Evolutionary conservation across 2,797 vertebrate species (phyloP).

Genomic region (Pithecia hirsuta): DNA sequence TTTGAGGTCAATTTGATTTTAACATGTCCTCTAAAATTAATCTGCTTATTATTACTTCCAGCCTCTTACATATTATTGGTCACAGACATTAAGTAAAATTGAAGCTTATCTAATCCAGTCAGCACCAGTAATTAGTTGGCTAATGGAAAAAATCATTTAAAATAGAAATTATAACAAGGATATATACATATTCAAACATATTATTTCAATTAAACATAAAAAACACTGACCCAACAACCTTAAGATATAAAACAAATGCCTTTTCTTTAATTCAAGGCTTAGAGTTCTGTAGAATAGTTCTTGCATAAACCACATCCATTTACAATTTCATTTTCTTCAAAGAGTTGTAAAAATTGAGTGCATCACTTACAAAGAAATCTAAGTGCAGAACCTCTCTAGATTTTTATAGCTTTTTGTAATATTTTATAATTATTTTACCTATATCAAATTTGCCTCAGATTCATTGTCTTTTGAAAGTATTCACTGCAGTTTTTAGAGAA

Average conservation of each 20-base stretch:
- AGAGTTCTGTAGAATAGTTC: not conserved
- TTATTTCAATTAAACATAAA: conserved; percentile 16
- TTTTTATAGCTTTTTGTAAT: not conserved
- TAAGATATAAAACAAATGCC: not conserved
- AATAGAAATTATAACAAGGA: not conserved
- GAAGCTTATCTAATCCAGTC: not conserved
- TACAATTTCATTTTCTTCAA: not conserved
- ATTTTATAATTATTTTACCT: not conserved
- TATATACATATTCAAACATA: not conserved
- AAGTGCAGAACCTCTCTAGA: not conserved
- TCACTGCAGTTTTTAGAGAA: not conserved
- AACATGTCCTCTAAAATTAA: not conserved
- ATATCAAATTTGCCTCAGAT: not conserved
- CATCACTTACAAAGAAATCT: not conserved
- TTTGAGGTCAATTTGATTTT: not conserved
- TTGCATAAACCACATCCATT: not conserved
- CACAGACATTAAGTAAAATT: not conserved
- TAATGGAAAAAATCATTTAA: conserved; percentile 6
- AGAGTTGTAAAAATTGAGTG: not conserved
- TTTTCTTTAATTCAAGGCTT: not conserved
- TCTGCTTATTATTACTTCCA: not conserved
- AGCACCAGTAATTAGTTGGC: not conserved
- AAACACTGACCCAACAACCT: not conserved
- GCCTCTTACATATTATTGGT: not conserved
- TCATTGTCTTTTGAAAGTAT: not conserved